A percentile compares a stretch with the other conserved stretches of the same genome.
These are phyloP conservation scores for Eunapius fragilis DNA, from an alignment of 37 sponge, comb jelly and placozoan species.

Conservation along the genomic window DNA sequence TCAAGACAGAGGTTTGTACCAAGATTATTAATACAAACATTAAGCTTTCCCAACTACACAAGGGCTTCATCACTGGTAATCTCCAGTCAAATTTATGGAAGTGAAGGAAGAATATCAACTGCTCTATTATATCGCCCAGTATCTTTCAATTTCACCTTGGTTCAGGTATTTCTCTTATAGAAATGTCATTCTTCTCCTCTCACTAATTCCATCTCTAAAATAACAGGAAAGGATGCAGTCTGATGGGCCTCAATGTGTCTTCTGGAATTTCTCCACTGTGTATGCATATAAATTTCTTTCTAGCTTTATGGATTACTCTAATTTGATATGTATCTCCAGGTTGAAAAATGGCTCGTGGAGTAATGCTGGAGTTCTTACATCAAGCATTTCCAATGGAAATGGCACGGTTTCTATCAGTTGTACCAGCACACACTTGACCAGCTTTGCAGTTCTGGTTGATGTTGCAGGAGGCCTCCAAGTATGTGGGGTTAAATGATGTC, in stretches of 20 bases:
- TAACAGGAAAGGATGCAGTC: not conserved
- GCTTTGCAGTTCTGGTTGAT: constrained; percentile 60
- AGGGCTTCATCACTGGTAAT: not conserved
- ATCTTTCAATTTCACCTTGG: not conserved
- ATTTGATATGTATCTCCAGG: not conserved
- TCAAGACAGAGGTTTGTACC: not conserved
- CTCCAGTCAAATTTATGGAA: not conserved
- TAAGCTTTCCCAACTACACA: no score
- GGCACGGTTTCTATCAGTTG: not conserved
- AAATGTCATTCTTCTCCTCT: no score
- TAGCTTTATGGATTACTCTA: not conserved
- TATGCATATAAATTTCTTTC: not conserved
- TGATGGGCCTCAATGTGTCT: not conserved
- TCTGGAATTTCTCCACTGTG: not conserved
- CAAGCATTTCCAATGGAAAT: not conserved
- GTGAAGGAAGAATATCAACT: not conserved
- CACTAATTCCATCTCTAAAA: not conserved
- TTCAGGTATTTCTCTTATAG: no score
- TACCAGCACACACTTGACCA: constrained; percentile 34
- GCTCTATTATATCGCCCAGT: not conserved
- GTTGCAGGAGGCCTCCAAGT: constrained; percentile 24
- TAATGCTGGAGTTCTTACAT: not conserved
- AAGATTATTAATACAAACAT: no score
- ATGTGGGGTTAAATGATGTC: not conserved
- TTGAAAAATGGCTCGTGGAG: not conserved